Conservation (phyloP, 2,113 vertebrate genomes). For the Neodontobutis hainanensis region DNA sequence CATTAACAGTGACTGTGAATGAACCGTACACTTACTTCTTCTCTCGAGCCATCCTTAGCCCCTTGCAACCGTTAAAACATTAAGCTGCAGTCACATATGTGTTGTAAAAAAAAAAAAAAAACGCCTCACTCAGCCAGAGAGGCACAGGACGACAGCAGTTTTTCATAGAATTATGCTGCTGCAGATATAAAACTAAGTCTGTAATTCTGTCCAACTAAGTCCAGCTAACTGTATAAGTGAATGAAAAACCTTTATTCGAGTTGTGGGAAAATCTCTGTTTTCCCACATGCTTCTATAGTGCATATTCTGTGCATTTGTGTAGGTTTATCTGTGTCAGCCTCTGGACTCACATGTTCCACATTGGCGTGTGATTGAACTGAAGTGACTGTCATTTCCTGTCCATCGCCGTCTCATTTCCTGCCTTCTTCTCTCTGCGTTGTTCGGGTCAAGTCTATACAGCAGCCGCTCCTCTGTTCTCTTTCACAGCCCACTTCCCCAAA, state of each 20-base stretch:
- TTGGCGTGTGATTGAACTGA: constrained; percentile 46
- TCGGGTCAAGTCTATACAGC: constrained; percentile 57
- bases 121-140: no score
- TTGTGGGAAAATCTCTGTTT: background rate
- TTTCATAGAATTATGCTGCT: no score
- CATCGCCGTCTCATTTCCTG: constrained; percentile 64
- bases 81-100: no score
- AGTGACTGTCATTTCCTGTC: constrained; percentile 68
- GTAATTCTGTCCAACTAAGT: no score
- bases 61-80: no score
- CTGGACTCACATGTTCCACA: constrained; percentile 52
- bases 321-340: constrained; percentile 17
- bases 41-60: no score
- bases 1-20: no score
- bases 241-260: background rate
- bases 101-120: no score
- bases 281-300: background rate
- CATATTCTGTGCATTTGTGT: constrained; percentile 3
- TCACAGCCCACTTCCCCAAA: constrained; percentile 38
- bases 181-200: no score
- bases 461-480: constrained; percentile 28
- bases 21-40: no score
- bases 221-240: background rate
- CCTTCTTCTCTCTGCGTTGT: constrained; percentile 40
- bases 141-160: no score